Percentiles rank a stretch among this genome's conserved stretches.
phyloP scores from a whole-genome alignment of 2,113 vertebrate genomes.

The Xiphophorus couchianus region DNA sequence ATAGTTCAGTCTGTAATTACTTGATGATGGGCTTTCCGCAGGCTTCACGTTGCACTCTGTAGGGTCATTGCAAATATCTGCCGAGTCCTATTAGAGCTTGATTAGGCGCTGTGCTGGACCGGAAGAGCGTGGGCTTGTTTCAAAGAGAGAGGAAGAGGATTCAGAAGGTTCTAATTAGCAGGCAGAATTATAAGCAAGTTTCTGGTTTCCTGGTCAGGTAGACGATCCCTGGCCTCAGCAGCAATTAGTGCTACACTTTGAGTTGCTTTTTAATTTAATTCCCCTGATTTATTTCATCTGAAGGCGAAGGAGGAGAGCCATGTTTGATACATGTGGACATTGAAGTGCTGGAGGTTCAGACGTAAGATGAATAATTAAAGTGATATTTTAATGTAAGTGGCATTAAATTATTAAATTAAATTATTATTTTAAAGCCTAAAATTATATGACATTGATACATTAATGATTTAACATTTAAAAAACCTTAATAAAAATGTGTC shows the following conservation, averaged over 20 bases:
- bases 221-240: slow-evolving; percentile 47
- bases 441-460: no score
- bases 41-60: slow-evolving; percentile 48
- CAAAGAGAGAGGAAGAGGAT: slow-evolving; percentile 42
- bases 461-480: no score
- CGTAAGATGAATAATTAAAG: no score
- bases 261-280: slow-evolving; percentile 27
- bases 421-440: no score
- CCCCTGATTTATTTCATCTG: slow-evolving; percentile 18
- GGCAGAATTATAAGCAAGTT: slow-evolving; percentile 29
- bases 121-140: slow-evolving; percentile 55
- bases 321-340: slow-evolving; percentile 27
- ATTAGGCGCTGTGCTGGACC: slow-evolving; percentile 45
- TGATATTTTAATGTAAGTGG: no score
- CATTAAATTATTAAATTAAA: no score
- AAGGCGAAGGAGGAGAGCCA: slow-evolving; percentile 42
- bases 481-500: no score
- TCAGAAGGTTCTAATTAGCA: slow-evolving; percentile 54
- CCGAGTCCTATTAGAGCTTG: slow-evolving; percentile 63
- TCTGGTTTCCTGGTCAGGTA: slow-evolving; percentile 61
- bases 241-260: slow-evolving; percentile 45
- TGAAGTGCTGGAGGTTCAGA: not conserved
- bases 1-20: slow-evolving; percentile 52
- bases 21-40: slow-evolving; percentile 48
- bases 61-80: slow-evolving; percentile 64